Base-by-base conservation (phyloP, 1,140 invertebrate species). In the Wasmannia auropunctata region DNA sequence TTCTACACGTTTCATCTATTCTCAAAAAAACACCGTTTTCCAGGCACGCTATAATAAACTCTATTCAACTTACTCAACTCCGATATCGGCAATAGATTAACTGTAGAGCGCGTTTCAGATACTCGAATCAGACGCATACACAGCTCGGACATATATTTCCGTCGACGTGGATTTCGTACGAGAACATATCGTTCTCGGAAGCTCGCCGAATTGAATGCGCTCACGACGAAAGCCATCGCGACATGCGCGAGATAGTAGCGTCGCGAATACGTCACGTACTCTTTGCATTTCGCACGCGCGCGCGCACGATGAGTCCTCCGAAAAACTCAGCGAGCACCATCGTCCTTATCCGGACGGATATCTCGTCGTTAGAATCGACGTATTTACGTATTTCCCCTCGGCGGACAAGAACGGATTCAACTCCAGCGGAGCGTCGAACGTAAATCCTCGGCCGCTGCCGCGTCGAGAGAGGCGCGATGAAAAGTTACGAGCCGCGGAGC, bases 401-500 rank as follows among this genome's bases (percentile, higher is more conserved):
- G 34, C 51, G 51, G 37, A 28, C 54, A 58, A 74, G 79, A 83
- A 83, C 51, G 67, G 54, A 72, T 74, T 74, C 67, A 43, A 54
- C 63, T 60, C 37, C 67, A 46, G 37, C 19, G 67, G 37, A 40
- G 11, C 40, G 67, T 74, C 81, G 51, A 34, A 43, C 58, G 80
- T 88, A 87, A 88, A 88, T 88, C 79, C 79, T 85, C 62, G 43
- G 10, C 49, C 46, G 46, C 87, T 58, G 16, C 40, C 2, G 37
- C 60, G 60, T 34, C 5, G 51, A 51, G 49, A 81, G 54, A 87
- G 54, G 58, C 62, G 87, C 67, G 86, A 88, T 87, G 86, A 88
- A 87, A 87, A 87, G 79, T 87, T 54, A 72, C 62, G 77, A 81
- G 77, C 28, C 69, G 14, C 40, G 54, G n/a, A 34, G 40, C 67